Conservation (phyloP, 2,113 vertebrate genomes). For the Bombycilla garrulus region DNA sequence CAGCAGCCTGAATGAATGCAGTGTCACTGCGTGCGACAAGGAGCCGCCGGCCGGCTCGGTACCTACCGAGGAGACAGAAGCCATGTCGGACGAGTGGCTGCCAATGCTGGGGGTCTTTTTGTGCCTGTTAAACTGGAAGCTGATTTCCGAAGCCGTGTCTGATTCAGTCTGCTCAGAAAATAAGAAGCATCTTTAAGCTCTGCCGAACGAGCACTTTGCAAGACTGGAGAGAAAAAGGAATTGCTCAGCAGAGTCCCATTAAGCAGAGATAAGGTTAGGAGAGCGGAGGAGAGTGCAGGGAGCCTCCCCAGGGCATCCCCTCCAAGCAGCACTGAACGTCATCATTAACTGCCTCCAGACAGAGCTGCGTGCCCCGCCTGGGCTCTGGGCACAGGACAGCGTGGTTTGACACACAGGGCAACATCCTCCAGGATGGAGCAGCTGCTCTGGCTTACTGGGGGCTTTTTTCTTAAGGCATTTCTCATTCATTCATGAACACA, state of each 20-base stretch:
- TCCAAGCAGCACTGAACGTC: neutral
- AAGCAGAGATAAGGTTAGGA: neutral
- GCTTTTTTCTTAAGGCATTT: neutral
- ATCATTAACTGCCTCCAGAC: slow-evolving; percentile 34
- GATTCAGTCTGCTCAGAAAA: slow-evolving; percentile 73
- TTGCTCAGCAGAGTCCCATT: slow-evolving; percentile 3
- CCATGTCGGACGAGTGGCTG: slow-evolving; percentile 76
- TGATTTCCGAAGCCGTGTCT: slow-evolving; percentile 75
- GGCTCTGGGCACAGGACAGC: neutral
- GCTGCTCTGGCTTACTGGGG: neutral
- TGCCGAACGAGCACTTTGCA: neutral
- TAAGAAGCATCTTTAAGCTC: slow-evolving; percentile 1
- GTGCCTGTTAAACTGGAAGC: slow-evolving; percentile 69
- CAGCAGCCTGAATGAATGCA: neutral
- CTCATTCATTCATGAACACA: neutral
- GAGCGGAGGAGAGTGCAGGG: neutral
- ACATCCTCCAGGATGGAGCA: neutral
- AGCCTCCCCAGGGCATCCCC: slow-evolving; percentile 40
- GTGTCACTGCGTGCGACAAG: neutral
- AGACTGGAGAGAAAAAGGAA: neutral
- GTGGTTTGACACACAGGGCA: neutral
- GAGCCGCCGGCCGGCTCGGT: neutral
- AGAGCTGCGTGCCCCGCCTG: neutral
- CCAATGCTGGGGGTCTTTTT: slow-evolving; percentile 68
- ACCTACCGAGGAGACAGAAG: slow-evolving; percentile 75